Conservation (phyloP, 2,113 vertebrate genomes). For the Ceyx melanurus region DNA sequence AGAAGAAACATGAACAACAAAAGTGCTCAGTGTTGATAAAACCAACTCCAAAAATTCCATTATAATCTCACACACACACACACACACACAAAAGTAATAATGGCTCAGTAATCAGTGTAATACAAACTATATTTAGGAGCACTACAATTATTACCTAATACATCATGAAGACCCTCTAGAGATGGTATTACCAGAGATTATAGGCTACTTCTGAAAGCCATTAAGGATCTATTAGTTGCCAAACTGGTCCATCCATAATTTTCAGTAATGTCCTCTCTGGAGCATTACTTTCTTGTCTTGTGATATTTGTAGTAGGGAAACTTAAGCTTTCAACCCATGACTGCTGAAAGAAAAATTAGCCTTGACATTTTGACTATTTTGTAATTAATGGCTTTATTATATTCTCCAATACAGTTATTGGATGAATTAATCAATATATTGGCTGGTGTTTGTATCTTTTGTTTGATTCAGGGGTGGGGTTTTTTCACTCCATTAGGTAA, state of each 20-base stretch:
- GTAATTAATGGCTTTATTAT: constrained; percentile 21
- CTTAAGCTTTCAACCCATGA: not conserved
- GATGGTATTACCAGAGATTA: constrained; percentile 48
- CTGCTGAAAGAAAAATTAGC: constrained; percentile 1
- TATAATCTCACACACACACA: not conserved
- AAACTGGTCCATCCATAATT: constrained; percentile 58
- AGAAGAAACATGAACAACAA: accelerated
- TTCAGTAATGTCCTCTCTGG: constrained; percentile 43
- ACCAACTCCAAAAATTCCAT: not conserved
- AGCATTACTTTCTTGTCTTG: constrained; percentile 14
- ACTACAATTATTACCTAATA: constrained; percentile 41
- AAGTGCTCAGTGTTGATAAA: not conserved
- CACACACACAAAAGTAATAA: not conserved
- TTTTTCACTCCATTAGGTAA: not conserved
- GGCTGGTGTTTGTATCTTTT: not conserved
- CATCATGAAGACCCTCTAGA: constrained; percentile 45
- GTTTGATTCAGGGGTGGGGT: not conserved
- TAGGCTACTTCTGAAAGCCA: constrained; percentile 47
- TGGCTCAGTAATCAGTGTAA: not conserved
- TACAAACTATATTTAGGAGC: not conserved
- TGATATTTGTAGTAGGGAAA: not conserved
- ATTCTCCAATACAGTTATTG: not conserved
- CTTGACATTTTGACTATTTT: not conserved
- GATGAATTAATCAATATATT: not conserved
- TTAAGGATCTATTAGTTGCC: constrained; percentile 62